Evolutionary conservation across 2,797 vertebrate species (phyloP), one percentile per base, ranked within the genome.

Genomic region (Nannoperca obscura): DNA sequence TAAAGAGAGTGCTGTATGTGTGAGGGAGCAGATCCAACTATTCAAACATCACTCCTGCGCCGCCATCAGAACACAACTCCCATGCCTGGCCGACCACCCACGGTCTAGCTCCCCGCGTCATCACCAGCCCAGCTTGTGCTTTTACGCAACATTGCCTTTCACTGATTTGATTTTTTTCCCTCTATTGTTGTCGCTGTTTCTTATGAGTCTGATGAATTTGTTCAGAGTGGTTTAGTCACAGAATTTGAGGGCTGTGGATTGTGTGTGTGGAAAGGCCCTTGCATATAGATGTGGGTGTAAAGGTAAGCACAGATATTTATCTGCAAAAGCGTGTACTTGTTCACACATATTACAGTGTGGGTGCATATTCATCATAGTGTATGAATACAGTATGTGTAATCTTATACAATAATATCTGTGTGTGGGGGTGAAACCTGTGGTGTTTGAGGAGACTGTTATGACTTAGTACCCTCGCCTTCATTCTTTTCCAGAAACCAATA

Each of bases 161-260:
- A 86, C 68, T 85, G 87, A 93, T 91, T 89, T 81, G 63, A 86
- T 91, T 91, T 92, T 88, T 82, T 87, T 77, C 58, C 53, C 30
- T 52, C 78, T 71, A 84, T 89, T 90, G 63, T 85, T 87, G 64
- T 71, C 7, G 54, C 58, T 74, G 60, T 87, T 74, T 78, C 66
- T 84, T 67, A 71, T 71, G 71, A 88, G 55, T 81, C 82, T 85
- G 88, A 89, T 86, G 55, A 81, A 86, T 91, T 84, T 82, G 59
- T 79, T 84, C 67, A 74, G 67, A 80, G 70, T 44, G 64, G 71
- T 78, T 91, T 86, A 82, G 72, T 90, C 81, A 87, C 74, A 74
- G 64, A 72, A 64, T 77, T 61, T 27, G 52, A 77, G 67, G 74
- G 40, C 34, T 50, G 55, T 52, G 47, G 58, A 66, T 64, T 44